Percentiles rank a stretch among this genome's conserved stretches.
phyloP scores from a whole-genome alignment of 1,140 invertebrate genomes.

The Solen grandis region DNA sequence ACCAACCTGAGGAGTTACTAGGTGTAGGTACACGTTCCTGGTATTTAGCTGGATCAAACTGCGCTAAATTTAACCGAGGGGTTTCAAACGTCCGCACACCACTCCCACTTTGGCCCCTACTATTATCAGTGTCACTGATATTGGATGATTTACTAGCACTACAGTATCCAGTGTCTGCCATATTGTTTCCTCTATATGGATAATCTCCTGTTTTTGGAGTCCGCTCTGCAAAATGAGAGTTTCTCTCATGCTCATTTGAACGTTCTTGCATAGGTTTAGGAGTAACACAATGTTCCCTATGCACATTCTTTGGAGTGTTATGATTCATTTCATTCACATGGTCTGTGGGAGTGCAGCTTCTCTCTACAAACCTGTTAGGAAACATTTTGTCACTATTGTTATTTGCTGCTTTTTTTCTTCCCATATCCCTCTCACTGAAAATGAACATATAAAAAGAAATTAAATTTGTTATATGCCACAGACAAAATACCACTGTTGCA shows the following conservation, averaged over 20 bases:
- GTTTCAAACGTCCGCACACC: constrained; percentile 38
- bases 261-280: neutral
- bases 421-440: constrained; percentile 54
- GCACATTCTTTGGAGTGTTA: too few relatives aligned
- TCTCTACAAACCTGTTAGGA: constrained; percentile 40
- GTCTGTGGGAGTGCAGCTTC: neutral
- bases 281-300: neutral
- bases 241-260: constrained; percentile 6
- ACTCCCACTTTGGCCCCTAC: neutral
- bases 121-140: constrained; percentile 40
- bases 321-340: too few relatives aligned
- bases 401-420: neutral
- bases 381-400: constrained; percentile 40
- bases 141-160: constrained; percentile 47
- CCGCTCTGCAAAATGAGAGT: constrained; percentile 18
- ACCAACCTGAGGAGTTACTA: constrained; percentile 70
- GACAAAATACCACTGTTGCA: too few relatives aligned
- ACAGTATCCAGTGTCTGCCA: constrained; percentile 48
- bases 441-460: neutral
- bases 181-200: constrained; percentile 3
- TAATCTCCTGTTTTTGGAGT: constrained; percentile 42
- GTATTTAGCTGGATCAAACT: constrained; percentile 70
- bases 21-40: constrained; percentile 62
- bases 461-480: too few relatives aligned
- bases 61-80: constrained; percentile 49